Conservation (phyloP, 2,888 invertebrate genomes). For the Phengaris arion region DNA sequence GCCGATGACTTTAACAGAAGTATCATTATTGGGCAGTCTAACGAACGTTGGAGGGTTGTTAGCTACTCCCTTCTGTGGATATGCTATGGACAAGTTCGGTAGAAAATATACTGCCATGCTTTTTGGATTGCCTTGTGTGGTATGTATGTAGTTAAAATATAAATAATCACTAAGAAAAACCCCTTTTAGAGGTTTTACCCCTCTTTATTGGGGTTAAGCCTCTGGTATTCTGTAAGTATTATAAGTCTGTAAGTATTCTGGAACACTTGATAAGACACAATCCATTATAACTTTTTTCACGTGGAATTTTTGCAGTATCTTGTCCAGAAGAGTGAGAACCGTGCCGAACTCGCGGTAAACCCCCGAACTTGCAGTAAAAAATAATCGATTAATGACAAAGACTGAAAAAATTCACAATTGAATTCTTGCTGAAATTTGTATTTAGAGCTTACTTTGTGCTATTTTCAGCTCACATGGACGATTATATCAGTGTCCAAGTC, state of each 20-base stretch:
- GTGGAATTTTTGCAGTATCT: no score
- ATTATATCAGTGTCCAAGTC: constrained; percentile 55
- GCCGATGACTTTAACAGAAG: constrained; percentile 57
- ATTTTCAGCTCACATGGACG: constrained; percentile 59
- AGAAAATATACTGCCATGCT: constrained; percentile 65
- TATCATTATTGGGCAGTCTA: constrained; percentile 63
- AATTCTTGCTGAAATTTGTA: background rate
- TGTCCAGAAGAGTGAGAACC: no score
- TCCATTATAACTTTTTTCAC: no score
- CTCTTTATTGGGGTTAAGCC: no score
- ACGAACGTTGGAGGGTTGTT: constrained; percentile 62
- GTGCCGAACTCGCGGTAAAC: background rate
- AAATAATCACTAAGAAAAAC: no score
- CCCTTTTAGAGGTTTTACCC: no score
- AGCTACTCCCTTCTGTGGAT: constrained; percentile 60
- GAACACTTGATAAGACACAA: no score
- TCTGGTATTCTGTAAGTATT: no score
- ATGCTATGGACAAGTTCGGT: constrained; percentile 57
- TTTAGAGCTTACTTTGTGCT: background rate
- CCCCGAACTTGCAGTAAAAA: background rate
- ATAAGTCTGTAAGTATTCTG: no score
- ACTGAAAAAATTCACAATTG: background rate
- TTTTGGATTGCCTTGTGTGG: constrained; percentile 63
- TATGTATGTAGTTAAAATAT: constrained; percentile 44
- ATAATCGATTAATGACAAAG: no score